Base-by-base conservation (phyloP, 2,888 invertebrate genomes). In the Rambutsinella grinnellia region DNA sequence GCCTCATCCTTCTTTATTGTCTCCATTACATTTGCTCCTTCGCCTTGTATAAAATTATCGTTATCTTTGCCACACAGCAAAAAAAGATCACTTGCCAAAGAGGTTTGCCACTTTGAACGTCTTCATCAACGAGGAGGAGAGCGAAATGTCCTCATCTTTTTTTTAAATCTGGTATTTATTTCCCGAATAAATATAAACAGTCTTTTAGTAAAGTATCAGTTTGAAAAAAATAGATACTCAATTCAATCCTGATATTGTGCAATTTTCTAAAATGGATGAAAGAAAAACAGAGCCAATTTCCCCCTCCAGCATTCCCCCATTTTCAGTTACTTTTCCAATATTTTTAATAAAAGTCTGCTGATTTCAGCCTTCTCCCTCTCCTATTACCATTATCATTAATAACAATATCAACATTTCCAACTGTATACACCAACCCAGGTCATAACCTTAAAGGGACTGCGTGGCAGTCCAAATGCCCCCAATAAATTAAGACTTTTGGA, bases 401-500 rank as follows among this genome's bases (percentile, higher is more conserved):
- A 36, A 36, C 36, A 36, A 36, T 36, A 36, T 36, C 36, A 36
- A 36, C 5, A 36, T 36, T 36, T 36, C n/a, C n/a, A n/a, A n/a
- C n/a, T n/a, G n/a, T n/a, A n/a, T n/a, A n/a, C n/a, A n/a, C n/a
- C n/a, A n/a, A n/a, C n/a, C n/a, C n/a, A n/a, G n/a, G n/a, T n/a
- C n/a, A n/a, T n/a, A n/a, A n/a, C n/a, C n/a, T n/a, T n/a, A n/a
- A n/a, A n/a, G n/a, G 36, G 5, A 5, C 36, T 36, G 36, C 13
- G 36, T 36, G 36, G 36, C 13, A 36, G 36, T 8, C 6, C 36
- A 36, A 36, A 36, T 36, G 36, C 13, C 5, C 36, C 5, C 36
- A 36, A 53, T 53, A 53, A 53, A 53, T 53, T 53, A 6, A 6
- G 53, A 53, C 19, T 53, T 53, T 53, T 53, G 53, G 13, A 53